These are phyloP conservation scores for Malurus leucopterus DNA, from an alignment of 2,797 vertebrate species.

Conservation along the genomic window DNA sequence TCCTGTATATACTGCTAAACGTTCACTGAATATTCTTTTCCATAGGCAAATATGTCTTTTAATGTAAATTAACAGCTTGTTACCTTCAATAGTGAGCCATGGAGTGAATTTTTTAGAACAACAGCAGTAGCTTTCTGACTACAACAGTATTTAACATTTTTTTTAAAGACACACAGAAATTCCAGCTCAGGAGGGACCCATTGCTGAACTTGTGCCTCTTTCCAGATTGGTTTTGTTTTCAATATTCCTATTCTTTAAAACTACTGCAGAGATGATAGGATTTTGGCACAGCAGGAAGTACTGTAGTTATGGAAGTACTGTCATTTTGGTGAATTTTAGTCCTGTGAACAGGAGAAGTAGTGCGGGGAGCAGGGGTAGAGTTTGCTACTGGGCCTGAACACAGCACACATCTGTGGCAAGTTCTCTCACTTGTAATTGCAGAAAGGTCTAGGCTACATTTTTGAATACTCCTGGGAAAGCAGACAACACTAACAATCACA, in stretches of 20 bases:
- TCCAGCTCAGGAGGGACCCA: not conserved
- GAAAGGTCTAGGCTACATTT: not conserved
- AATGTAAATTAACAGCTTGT: not conserved
- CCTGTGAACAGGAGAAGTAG: not conserved
- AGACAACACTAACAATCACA: not conserved
- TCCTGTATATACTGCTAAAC: not conserved
- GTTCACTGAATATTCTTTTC: not conserved
- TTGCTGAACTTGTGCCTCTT: not conserved
- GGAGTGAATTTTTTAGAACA: not conserved
- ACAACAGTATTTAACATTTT: not conserved
- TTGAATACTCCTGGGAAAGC: not conserved
- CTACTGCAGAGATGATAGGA: not conserved
- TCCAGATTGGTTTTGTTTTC: not conserved
- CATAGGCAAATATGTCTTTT: not conserved
- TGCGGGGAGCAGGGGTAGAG: not conserved
- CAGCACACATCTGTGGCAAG: not conserved
- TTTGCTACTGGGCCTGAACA: not conserved
- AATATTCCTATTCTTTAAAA: not conserved
- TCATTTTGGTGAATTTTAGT: not conserved
- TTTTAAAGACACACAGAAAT: not conserved
- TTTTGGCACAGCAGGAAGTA: not conserved
- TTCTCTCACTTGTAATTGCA: not conserved
- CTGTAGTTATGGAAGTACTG: not conserved
- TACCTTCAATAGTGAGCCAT: not conserved
- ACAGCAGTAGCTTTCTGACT: not conserved